Percentiles rank a stretch among this genome's conserved stretches.
Evolutionary conservation across 1,140 invertebrate species (phyloP).

Genomic region (Penaeus japonicus): DNA sequence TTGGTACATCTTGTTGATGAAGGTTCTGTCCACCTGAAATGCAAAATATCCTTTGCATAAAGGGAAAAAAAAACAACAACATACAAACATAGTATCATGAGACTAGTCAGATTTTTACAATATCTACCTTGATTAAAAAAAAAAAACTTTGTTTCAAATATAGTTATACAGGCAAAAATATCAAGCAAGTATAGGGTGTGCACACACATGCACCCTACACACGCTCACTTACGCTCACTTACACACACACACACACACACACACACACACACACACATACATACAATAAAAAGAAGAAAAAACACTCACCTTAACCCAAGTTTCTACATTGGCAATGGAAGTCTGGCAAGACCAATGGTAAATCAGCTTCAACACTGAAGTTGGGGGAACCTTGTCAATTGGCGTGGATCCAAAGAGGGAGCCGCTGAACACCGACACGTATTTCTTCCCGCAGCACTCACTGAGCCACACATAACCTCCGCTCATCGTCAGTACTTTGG

Average conservation of each 20-base stretch:
- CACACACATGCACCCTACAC: no score
- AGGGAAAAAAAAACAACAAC: no score
- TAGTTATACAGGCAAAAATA: no score
- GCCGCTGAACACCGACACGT: slow-evolving; percentile 84
- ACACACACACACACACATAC: not conserved
- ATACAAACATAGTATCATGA: no score
- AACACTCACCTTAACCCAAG: slow-evolving; percentile 79
- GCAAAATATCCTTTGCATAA: not conserved
- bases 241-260: no score
- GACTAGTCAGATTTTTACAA: no score
- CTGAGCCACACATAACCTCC: slow-evolving; percentile 87
- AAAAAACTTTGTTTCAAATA: no score
- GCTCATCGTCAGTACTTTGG: slow-evolving; percentile 61
- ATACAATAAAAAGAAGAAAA: not conserved
- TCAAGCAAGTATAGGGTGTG: no score
- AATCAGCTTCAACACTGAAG: slow-evolving; percentile 80
- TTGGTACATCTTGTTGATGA: slow-evolving; percentile 56
- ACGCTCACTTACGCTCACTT: no score
- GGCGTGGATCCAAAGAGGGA: slow-evolving; percentile 85
- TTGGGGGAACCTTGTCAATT: slow-evolving; percentile 72
- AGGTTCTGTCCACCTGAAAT: slow-evolving; percentile 46
- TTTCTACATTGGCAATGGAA: slow-evolving; percentile 83
- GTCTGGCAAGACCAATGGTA: slow-evolving; percentile 92
- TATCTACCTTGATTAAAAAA: no score
- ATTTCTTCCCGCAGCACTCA: slow-evolving; percentile 81